Base-by-base conservation (phyloP, 1,140 invertebrate genomes). In the Drosophila micromelanica region DNA sequence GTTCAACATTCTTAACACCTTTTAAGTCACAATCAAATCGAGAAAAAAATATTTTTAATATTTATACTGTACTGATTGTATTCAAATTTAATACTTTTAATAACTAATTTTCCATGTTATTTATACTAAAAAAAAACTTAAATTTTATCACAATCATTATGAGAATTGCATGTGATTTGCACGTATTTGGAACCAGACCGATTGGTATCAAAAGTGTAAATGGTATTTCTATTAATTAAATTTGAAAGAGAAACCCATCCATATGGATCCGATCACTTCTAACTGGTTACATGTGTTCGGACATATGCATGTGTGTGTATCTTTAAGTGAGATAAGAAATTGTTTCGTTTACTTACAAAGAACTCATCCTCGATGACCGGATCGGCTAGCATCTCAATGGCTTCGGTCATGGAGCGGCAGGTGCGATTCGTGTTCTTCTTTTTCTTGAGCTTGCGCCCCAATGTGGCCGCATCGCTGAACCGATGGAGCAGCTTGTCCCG, bases 351-450 rank as follows among this genome's bases (percentile, higher is more conserved):
- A 92, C 91, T 92, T 78, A 92, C 91, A 63, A 92, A 92, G 74
- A 92, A 92, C 59, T 91, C 90, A 89, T 92, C 91, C 73, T 92
- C 91, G 52, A 91, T 91, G 23, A 92, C 91, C 13, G 91, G 91
- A 89, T 92, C 91, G 23, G 90, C 91, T 4, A 92, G 85, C 87
- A 92, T 90, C 72, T 92, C 91, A n/a, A 92, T 91, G 71, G 91
- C 78, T 55, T 92, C 91, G 2, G 91, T 91, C 91, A 92, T 92
- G 32, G 91, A 92, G 48, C 86, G 82, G 62, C 90, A 92, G 52
- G 87, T 90, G 68, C 91, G 82, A 61, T 90, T 92, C 13, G 80
- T 92, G 61, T 92, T 91, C 75, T 91, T 91, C 73, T 92, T 92
- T 48, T 92, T 91, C 61, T 92, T 92, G 20, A 91, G 72, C 51